Conservation (phyloP, 2,113 vertebrate species). For the Tursiops truncatus region DNA sequence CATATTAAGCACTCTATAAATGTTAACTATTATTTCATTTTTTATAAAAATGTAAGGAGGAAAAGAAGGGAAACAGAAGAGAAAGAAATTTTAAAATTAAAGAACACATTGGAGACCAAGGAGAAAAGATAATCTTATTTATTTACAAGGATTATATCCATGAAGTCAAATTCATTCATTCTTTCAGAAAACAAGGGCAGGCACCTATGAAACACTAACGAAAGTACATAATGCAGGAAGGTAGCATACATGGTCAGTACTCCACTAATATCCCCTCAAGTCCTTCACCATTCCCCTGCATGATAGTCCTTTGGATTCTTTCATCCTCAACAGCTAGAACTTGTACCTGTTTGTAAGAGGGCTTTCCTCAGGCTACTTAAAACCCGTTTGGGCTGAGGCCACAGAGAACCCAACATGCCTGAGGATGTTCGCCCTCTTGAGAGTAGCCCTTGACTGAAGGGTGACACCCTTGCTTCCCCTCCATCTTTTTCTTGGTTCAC, state of each 20-base stretch:
- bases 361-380: not conserved
- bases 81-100: not conserved
- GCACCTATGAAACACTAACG: not conserved
- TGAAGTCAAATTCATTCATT: not conserved
- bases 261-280: not conserved
- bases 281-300: not conserved
- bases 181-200: not conserved
- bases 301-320: not conserved
- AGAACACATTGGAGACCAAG: not conserved
- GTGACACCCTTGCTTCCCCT: not conserved
- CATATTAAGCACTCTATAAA: not conserved
- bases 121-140: not conserved
- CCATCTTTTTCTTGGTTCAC: not conserved
- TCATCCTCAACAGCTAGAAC: not conserved
- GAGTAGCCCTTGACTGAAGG: not conserved
- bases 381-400: not conserved
- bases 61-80: not conserved
- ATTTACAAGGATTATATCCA: not conserved
- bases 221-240: not conserved
- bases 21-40: not conserved
- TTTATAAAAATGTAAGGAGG: not conserved
- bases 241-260: fast-evolving
- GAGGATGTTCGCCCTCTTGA: not conserved
- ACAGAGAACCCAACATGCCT: not conserved
- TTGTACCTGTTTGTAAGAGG: not conserved